Evolutionary conservation across 2,888 invertebrate genomes (phyloP), one percentile per base, ranked within the genome.

Genomic region (Noctua comes): DNA sequence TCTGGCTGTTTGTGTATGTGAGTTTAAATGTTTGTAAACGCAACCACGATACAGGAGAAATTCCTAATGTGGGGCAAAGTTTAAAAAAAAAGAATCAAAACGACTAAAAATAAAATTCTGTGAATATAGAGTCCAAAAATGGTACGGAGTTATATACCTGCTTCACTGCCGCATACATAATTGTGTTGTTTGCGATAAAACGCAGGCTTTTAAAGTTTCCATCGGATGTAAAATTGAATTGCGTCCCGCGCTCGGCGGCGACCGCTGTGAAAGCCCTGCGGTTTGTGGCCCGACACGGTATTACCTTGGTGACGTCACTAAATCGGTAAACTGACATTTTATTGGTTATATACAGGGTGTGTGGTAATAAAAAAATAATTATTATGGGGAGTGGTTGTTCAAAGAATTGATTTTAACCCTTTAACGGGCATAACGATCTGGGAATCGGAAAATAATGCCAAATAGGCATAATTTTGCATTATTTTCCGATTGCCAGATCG

Each of bases 161-260:
- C 31, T 62, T 21, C 62, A 62, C 54, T 43, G 11, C 54, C 21
- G 10, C n/a, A 59, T 31, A 31, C 54, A n/a, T 73, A 73, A 74
- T 65, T 48, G 48, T 43, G 13, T 76, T 75, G 72, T 79, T 86
- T 65, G 59, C 43, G 27, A 77, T 76, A 69, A 79, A 80, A 79
- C 73, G n/a, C 83, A 27, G 85, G 91, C 93, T 92, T 92, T 93
- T 91, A 92, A 92, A 93, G 90, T 91, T 85, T 68, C 75, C 68
- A 88, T 5, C 36, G 69, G 36, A 79, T 75, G 77, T 90, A 88
- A 93, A 94, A 94, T 93, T 93, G 92, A 93, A 94, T 94, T 92
- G 92, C 90, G 92, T 90, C 76, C 71, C 71, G 68, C 76, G 78
- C 82, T 84, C 76, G 40, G 65, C n/a, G 59, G 72, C 65, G 31